Percentiles rank a stretch among this genome's conserved stretches.
Evolutionary conservation across 2,113 vertebrate species (phyloP).

Genomic region (Chloropsis hardwickii): DNA sequence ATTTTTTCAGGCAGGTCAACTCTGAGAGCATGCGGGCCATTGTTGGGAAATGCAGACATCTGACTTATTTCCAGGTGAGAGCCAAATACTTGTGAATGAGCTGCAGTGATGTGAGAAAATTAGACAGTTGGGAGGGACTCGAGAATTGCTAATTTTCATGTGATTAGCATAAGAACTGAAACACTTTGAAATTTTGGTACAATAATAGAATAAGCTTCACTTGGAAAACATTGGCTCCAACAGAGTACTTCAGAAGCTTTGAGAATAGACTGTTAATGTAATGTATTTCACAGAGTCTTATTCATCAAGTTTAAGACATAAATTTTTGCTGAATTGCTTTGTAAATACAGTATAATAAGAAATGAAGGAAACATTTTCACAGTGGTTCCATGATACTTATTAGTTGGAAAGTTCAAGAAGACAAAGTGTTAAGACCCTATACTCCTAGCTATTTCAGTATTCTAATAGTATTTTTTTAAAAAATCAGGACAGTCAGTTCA

Average conservation of each 20-base stretch:
- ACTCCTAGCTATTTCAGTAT: background rate
- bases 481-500: background rate
- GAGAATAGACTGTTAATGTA: background rate
- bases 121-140: background rate
- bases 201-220: background rate
- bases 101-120: background rate
- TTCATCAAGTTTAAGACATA: background rate
- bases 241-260: background rate
- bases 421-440: background rate
- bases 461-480: background rate
- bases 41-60: background rate
- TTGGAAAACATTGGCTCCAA: background rate
- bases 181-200: background rate
- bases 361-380: rapidly evolving
- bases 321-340: background rate
- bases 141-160: background rate
- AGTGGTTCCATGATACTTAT: background rate
- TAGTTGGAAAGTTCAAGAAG: background rate
- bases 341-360: background rate
- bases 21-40: background rate
- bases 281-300: background rate
- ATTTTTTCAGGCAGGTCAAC: background rate
- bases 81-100: background rate
- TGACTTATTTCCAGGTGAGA: background rate
- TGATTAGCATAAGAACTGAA: background rate